These are phyloP conservation scores for Pterostichus madidus DNA, from an alignment of 2,888 invertebrate genomes.

Conservation along the genomic window DNA sequence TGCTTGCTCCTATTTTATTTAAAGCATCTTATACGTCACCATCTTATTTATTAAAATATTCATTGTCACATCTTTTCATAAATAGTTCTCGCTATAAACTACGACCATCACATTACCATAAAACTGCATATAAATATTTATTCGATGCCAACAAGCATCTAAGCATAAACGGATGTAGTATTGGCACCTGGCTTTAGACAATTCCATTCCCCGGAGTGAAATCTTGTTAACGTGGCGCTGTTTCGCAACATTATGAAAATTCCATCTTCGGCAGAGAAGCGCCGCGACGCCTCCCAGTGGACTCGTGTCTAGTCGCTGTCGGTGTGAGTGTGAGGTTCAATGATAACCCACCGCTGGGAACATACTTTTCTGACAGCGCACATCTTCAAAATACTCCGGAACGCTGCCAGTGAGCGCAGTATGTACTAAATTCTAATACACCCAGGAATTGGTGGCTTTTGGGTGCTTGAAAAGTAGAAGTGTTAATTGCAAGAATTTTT, in stretches of 20 bases:
- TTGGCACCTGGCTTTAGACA: conserved; percentile 42
- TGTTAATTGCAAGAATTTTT: no score
- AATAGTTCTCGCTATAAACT: no score
- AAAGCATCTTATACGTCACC: no score
- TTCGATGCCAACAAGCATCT: neutral
- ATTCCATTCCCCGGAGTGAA: conserved; percentile 57
- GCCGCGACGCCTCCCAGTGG: conserved; percentile 42
- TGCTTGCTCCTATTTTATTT: no score
- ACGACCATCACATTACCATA: no score
- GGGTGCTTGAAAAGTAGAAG: no score
- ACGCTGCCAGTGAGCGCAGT: no score
- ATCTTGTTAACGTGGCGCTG: conserved; percentile 64
- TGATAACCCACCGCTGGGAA: conserved; percentile 60
- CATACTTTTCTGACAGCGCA: conserved; percentile 48
- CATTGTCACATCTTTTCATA: no score
- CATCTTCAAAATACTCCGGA: conserved; percentile 49
- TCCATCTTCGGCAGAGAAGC: conserved; percentile 53
- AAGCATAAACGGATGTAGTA: conserved; percentile 24
- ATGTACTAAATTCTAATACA: neutral
- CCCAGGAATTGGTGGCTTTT: no score
- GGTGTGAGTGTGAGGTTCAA: conserved; percentile 17
- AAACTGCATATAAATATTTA: no score
- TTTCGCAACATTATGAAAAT: conserved; percentile 66
- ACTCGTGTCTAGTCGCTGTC: conserved; percentile 49
- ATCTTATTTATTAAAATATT: no score